Evolutionary conservation across 1,140 invertebrate species (phyloP), one percentile per base, ranked within the genome.

Genomic region (Drosophila repletoides): DNA sequence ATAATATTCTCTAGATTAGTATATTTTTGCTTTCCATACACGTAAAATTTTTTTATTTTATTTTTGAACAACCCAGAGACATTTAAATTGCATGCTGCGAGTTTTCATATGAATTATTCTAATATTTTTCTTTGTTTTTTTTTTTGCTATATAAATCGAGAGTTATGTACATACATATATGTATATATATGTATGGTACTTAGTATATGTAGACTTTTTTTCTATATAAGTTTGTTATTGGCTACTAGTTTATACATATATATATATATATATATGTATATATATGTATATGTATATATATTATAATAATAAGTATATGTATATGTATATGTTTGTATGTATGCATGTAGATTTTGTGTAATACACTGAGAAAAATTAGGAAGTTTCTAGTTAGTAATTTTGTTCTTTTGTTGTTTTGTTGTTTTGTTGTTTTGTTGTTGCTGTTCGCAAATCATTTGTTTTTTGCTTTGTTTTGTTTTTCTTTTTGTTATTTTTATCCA

Each of bases 341-440:
- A 52, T 68, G 40, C 17, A 63, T 59, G 26, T 52, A 70, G 49
- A 41, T 56, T 52, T 69, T 33, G 46, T 59, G 74, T 60, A 52
- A 29, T 68, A 72, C 76, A 75, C 79, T 83, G 79, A 83, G 79
- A 83, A 66, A 84, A 83, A 83, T 83, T 84, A 83, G 79, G 79
- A 83, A 83, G 79, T 83, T 71, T 45, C 69, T 59, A 40, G 63
- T 60, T 67, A 43, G n/a, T n/a, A n/a, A 12, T 38, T 76, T 66
- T 22, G 36, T 56, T 56, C 34, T 46, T 53, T 56, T 24, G 31
- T 66, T 41, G 33, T 69, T 46, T 80, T 65, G 38, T 60, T 64
- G 14, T 24, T 17, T 28, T 15, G 28, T 46, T 49, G 7, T 43
- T 56, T 51, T 60, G 17, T 38, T 46, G 36, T 41, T 63, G 1